phyloP scores from a whole-genome alignment of 2,888 invertebrate species.

The Sesamia inferens region DNA sequence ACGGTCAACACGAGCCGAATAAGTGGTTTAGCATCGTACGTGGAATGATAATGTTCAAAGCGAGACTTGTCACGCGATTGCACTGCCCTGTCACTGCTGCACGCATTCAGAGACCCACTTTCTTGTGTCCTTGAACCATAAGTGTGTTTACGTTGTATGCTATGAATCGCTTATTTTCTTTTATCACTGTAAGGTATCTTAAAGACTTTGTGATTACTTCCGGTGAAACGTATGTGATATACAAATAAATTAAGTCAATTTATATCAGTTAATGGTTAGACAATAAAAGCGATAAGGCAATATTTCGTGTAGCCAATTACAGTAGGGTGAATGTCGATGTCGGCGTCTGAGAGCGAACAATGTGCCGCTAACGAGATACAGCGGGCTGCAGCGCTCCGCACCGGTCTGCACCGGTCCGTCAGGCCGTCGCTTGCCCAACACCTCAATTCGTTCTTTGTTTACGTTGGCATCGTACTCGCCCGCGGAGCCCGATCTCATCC shows the following conservation, averaged over 20 bases:
- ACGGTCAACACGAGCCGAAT: slow-evolving; percentile 88
- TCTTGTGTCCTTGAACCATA: slow-evolving; percentile 82
- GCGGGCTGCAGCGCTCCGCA: slow-evolving; percentile 54
- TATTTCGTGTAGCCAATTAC: slow-evolving; percentile 66
- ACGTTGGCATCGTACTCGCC: slow-evolving; percentile 79
- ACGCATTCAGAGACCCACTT: slow-evolving; percentile 83
- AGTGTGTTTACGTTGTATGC: slow-evolving; percentile 47
- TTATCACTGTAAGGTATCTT: slow-evolving; percentile 28
- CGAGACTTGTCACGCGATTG: slow-evolving; percentile 85
- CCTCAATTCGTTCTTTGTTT: slow-evolving; percentile 85
- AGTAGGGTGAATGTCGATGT: slow-evolving; percentile 63
- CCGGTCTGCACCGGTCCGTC: slow-evolving; percentile 67
- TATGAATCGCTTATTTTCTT: slow-evolving; percentile 37
- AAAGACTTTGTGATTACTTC: slow-evolving; percentile 23
- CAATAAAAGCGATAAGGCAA: slow-evolving; percentile 56
- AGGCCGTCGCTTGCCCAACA: slow-evolving; percentile 76
- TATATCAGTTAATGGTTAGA: slow-evolving; percentile 46
- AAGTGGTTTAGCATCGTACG: slow-evolving; percentile 88
- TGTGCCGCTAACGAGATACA: slow-evolving; percentile 80
- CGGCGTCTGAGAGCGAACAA: slow-evolving; percentile 73
- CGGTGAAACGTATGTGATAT: slow-evolving; percentile 18
- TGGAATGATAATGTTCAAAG: slow-evolving; percentile 87
- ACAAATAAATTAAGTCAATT: slow-evolving; percentile 49
- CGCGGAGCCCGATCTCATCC: slow-evolving; percentile 81
- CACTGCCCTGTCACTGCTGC: slow-evolving; percentile 76